Evolutionary conservation across 1,140 invertebrate species (phyloP), one percentile per base, ranked within the genome.

Genomic region (Sarcophaga bullata): DNA sequence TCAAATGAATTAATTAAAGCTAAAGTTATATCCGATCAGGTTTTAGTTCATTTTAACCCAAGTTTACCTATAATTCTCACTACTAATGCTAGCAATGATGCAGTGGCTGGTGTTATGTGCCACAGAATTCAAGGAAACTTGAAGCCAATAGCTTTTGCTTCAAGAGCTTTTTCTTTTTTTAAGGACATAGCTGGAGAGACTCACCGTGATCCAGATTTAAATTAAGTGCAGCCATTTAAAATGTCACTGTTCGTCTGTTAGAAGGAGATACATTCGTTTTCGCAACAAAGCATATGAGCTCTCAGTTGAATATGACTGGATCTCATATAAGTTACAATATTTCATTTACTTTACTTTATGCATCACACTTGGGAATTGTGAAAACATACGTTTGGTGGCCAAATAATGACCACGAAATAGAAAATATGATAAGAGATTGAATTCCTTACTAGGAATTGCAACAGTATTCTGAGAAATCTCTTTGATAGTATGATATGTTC

Each of bases 101-200:
- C 81, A 3, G 78, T 85, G 37, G 82, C 80, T 48, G 85, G 52
- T 54, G 68, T 8, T 37, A 13, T 92, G 92, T 47, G 92, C 82
- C 91, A 92, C 82, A 88, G 91, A 82, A 83, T 87, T 8, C 80
- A 81, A 82, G 83, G 75, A 2, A 62, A 11, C n/a, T 1, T 1
- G 54, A 62, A 2, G 54, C 5, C 1, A 7, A 62, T 11, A 19
- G 11, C n/a, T n/a, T n/a, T n/a, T 62, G 54, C 5, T n/a, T 15
- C 11, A 2, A 15, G 15, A n/a, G n/a, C n/a, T 7, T 6, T 58
- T 15, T 15, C 13, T 58, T 58, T 58, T 58, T 72, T 72, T 72
- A 19, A 72, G 25, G 68, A n/a, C 17, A 19, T 72, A 0, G 68
- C 68, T 25, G 25, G 68, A 17, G 10, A 72, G 25, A 72, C 68